phyloP scores from a whole-genome alignment of 1,140 invertebrate species.

The Monomorium pharaonis region DNA sequence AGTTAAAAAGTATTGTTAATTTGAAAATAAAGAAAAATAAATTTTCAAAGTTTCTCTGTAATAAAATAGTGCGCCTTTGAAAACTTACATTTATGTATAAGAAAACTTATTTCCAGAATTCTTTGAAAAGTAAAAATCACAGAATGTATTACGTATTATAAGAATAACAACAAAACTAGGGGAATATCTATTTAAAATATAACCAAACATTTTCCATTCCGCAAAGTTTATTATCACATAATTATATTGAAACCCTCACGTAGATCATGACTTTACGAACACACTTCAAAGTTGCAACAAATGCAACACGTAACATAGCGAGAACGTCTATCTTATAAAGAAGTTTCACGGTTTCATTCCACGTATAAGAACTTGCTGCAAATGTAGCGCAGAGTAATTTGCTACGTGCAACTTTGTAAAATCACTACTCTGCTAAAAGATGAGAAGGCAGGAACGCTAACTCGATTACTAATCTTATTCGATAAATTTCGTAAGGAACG shows the following conservation, averaged over 20 bases:
- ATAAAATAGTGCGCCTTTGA: not conserved
- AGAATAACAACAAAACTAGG: not conserved
- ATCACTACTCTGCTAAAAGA: constrained; percentile 1
- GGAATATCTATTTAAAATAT: not conserved
- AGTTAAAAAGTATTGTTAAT: not conserved
- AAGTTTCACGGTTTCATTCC: constrained; percentile 15
- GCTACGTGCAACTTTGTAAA: constrained; percentile 3
- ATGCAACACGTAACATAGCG: not conserved
- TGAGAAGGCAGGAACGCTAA: not conserved
- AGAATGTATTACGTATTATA: not conserved
- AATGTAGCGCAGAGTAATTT: constrained; percentile 11
- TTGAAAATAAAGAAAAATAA: not conserved
- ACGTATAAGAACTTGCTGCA: constrained; percentile 17
- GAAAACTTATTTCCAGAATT: not conserved
- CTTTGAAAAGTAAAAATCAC: not conserved
- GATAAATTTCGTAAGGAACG: not conserved
- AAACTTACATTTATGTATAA: not conserved
- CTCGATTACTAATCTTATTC: not conserved
- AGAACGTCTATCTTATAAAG: not conserved
- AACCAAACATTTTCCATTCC: not conserved
- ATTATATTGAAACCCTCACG: not conserved
- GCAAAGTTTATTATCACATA: not conserved
- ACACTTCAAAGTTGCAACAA: not conserved
- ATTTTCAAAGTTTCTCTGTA: not conserved
- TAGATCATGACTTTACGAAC: not conserved